Conservation (phyloP, 2,888 invertebrate genomes). For the Epirrita christyi region DNA sequence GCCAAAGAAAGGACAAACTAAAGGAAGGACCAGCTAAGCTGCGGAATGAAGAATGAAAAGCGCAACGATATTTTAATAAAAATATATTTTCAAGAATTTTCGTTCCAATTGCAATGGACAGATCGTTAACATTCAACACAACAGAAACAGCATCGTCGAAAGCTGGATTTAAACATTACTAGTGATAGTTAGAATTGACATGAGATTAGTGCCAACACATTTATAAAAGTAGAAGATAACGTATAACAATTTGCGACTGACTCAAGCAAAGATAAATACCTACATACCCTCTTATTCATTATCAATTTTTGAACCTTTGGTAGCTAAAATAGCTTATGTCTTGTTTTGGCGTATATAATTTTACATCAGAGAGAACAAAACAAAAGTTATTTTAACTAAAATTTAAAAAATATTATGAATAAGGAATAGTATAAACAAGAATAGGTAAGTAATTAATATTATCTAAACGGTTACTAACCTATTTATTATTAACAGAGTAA, state of each 20-base stretch:
- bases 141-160: conserved; percentile 60
- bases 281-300: no score
- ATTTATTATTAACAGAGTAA: conserved; percentile 39
- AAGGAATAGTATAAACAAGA: conserved; percentile 31
- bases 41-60: conserved; percentile 79
- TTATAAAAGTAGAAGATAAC: conserved; percentile 30
- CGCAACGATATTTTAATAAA: conserved; percentile 73
- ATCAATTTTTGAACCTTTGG: no score
- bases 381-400: no score
- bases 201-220: conserved; percentile 56
- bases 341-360: no score
- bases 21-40: conserved; percentile 60
- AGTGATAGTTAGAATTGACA: conserved; percentile 61
- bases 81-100: conserved; percentile 79
- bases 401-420: no score
- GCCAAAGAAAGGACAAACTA: conserved; percentile 31
- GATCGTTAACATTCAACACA: conserved; percentile 67
- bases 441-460: conserved; percentile 17
- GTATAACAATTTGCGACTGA: conserved; percentile 59
- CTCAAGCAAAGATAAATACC: conserved; percentile 46
- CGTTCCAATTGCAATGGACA: conserved; percentile 78
- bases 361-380: no score
- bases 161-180: conserved; percentile 76
- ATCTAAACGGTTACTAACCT: conserved; percentile 28
- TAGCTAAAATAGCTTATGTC: no score